Percentiles rank a stretch among this genome's conserved stretches.
These are phyloP conservation scores for Laspeyria flexula DNA, from an alignment of 2,888 invertebrate species.

Conservation along the genomic window DNA sequence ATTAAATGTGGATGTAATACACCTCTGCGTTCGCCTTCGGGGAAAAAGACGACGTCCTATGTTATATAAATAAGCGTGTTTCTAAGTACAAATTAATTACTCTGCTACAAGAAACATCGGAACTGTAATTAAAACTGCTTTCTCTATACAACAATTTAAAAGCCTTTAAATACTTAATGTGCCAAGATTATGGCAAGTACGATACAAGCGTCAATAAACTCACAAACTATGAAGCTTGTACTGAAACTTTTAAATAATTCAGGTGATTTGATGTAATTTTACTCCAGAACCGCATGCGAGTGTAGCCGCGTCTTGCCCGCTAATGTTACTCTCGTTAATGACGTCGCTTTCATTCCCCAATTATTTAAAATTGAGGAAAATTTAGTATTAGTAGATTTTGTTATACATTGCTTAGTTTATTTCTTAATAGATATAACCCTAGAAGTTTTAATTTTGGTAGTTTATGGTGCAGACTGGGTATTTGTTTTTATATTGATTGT, in stretches of 20 bases:
- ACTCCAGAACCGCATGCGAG: conserved; percentile 68
- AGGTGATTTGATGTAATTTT: conserved; percentile 76
- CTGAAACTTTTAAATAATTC: conserved; percentile 74
- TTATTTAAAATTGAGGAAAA: neutral
- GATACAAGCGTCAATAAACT: conserved; percentile 30
- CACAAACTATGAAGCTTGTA: conserved; percentile 36
- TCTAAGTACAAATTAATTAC: too few species aligned
- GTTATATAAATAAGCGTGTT: too few species aligned
- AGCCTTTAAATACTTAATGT: conserved; percentile 7
- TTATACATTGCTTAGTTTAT: neutral
- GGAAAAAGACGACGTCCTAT: too few species aligned
- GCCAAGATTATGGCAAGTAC: conserved; percentile 14
- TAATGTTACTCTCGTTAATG: conserved; percentile 38
- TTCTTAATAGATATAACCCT: neutral
- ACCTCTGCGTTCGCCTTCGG: too few species aligned
- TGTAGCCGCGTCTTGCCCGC: conserved; percentile 48
- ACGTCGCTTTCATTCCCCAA: conserved; percentile 20
- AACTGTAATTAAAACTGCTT: too few species aligned
- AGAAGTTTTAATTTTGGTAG: neutral
- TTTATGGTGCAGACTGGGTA: neutral
- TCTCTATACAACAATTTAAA: conserved; percentile 3
- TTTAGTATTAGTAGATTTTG: neutral
- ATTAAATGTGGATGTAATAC: too few species aligned
- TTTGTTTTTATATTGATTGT: neutral
- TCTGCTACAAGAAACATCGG: too few species aligned